phyloP scores from a whole-genome alignment of 2,113 vertebrate genomes.

The Calyptomena viridis region DNA sequence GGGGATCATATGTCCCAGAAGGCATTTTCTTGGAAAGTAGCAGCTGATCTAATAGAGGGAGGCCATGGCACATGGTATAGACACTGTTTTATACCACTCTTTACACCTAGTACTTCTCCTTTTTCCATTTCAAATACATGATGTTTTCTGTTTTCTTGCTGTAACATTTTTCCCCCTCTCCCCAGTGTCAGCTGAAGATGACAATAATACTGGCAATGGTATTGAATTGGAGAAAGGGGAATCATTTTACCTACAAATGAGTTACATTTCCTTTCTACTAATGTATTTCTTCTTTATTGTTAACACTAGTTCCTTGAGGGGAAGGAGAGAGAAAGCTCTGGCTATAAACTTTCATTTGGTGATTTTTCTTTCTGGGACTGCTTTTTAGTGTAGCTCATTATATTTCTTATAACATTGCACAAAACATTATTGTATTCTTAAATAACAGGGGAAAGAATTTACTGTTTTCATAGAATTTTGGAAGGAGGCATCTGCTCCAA shows the following conservation, averaged over 20 bases:
- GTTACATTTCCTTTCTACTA: background rate
- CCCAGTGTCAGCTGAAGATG: background rate
- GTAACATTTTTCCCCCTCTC: background rate
- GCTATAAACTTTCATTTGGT: background rate
- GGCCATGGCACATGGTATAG: fast-evolving
- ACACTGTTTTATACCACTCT: background rate
- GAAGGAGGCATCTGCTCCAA: background rate
- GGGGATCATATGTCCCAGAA: background rate
- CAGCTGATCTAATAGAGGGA: background rate
- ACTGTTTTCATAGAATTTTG: background rate
- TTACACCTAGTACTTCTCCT: background rate
- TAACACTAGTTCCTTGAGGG: background rate
- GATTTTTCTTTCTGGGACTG: conserved; percentile 18
- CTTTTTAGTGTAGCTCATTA: background rate
- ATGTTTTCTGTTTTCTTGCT: background rate
- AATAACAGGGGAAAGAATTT: conserved; percentile 7
- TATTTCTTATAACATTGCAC: background rate
- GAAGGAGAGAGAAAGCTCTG: background rate
- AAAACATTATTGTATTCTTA: background rate
- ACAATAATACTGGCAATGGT: background rate
- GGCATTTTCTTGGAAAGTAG: background rate
- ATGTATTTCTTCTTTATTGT: conserved; percentile 27
- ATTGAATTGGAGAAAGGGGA: conserved; percentile 8
- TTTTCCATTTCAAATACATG: background rate
- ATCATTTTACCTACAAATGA: conserved; percentile 10